Evolutionary conservation across 2,113 vertebrate genomes (phyloP).

Genomic region (Grus americana): DNA sequence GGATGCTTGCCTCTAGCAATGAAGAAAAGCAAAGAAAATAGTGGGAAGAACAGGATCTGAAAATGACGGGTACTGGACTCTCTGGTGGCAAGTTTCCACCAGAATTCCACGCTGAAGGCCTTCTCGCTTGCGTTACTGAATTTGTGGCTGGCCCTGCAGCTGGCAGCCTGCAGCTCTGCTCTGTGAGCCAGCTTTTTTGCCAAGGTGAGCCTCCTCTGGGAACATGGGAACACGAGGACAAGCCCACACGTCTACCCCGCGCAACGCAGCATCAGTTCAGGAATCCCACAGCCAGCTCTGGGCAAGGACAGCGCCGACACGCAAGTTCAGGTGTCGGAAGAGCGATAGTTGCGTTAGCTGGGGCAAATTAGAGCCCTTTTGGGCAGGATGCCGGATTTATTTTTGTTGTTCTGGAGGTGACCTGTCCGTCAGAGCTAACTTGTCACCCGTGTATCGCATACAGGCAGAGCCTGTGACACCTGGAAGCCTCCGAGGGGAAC

Average conservation of each 20-base stretch:
- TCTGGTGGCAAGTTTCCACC: background rate
- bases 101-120: background rate
- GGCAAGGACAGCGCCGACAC: background rate
- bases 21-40: background rate
- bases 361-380: background rate
- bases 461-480: background rate
- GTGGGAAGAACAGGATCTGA: background rate
- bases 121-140: accelerated
- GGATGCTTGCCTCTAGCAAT: background rate
- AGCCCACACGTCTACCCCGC: background rate
- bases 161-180: background rate
- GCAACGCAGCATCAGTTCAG: background rate
- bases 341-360: background rate
- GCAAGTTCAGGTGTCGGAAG: background rate
- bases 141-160: background rate
- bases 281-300: background rate
- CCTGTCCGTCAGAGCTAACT: background rate
- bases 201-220: background rate
- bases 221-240: background rate
- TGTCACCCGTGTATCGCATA: background rate
- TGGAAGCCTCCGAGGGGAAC: background rate
- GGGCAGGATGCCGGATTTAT: background rate
- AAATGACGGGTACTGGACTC: background rate
- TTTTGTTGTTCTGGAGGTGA: background rate
- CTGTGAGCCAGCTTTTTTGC: background rate